These are phyloP conservation scores for Odontophorus gujanensis DNA, from an alignment of 2,113 vertebrate genomes.

Conservation along the genomic window DNA sequence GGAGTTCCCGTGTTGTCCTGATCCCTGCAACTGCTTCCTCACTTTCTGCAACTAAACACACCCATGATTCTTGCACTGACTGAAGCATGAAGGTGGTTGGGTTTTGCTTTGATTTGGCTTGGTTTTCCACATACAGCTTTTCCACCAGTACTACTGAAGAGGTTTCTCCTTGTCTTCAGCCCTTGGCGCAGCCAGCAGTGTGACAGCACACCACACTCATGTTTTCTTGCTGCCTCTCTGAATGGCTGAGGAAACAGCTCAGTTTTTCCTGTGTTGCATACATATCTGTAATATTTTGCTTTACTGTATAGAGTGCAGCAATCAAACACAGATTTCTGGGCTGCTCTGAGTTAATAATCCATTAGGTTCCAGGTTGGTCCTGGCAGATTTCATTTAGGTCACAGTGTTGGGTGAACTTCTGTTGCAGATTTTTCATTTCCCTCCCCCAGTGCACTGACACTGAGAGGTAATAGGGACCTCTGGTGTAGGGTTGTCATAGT, in stretches of 20 bases:
- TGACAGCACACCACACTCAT: fast-evolving
- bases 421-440: not conserved
- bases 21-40: not conserved
- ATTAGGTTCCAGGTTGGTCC: not conserved
- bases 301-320: not conserved
- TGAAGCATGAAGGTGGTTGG: not conserved
- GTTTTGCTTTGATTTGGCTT: not conserved
- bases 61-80: not conserved
- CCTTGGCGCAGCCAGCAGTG: not conserved
- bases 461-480: not conserved
- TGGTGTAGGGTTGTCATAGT: not conserved
- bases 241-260: not conserved
- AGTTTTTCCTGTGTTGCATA: not conserved
- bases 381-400: not conserved
- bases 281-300: fast-evolving
- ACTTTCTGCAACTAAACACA: fast-evolving
- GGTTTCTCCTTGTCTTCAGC: not conserved
- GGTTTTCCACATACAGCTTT: not conserved
- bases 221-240: not conserved
- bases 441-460: not conserved
- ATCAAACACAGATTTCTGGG: too few species aligned
- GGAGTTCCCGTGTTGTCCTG: not conserved
- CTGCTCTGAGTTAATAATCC: not conserved
- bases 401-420: not conserved
- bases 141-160: not conserved